Evolutionary conservation across 2,113 vertebrate species (phyloP), one percentile per base, ranked within the genome.

Genomic region (Peromyscus californicus): DNA sequence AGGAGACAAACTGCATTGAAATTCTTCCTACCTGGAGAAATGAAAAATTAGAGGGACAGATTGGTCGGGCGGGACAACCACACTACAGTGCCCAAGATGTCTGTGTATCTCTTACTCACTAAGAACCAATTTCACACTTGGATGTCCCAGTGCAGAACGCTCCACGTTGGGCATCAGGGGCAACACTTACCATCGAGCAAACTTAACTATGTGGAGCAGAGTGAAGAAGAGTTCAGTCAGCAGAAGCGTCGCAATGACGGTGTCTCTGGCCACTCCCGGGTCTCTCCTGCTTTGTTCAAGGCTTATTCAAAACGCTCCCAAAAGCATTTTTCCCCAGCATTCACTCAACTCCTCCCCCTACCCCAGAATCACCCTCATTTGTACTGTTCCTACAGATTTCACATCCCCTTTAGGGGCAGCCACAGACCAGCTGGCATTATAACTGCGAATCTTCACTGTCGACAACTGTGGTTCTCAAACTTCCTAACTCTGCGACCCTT

Each of bases 1-100:
- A 83, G 45, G 26, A 86, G 54, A 82, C 89, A 94, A 86, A 92
- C 31, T 57, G 31, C 85, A 90, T 39, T 87, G 75, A 92, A 90
- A 84, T 93, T 78, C 57, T 96, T 76, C 82, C 84, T 87, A 54
- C 65, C 1, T 39, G 51, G 45, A 87, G 54, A 87, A 54, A 87
- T 59, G 87, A n/a, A 94, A 92, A 39, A 31, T 39, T 88, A 65
- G 87, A 36, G 22, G 57, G 89, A 95, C 83, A 92, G 13, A 48
- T 42, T 54, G 83, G 17, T 72, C 7, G 5, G 39, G 15, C 36
- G 48, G n/a, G 59, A 48, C 9, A 33, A 92, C 42, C 54, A 39
- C 63, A 72, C 2, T 45, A 1, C 13, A 45, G 19, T 17, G 36
- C 59, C 29, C 33, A 45, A 51, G 29, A 51, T 0, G 5, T 21